These are phyloP conservation scores for Leucopsar rothschildi DNA, from an alignment of 2,113 vertebrate genomes.

Conservation along the genomic window DNA sequence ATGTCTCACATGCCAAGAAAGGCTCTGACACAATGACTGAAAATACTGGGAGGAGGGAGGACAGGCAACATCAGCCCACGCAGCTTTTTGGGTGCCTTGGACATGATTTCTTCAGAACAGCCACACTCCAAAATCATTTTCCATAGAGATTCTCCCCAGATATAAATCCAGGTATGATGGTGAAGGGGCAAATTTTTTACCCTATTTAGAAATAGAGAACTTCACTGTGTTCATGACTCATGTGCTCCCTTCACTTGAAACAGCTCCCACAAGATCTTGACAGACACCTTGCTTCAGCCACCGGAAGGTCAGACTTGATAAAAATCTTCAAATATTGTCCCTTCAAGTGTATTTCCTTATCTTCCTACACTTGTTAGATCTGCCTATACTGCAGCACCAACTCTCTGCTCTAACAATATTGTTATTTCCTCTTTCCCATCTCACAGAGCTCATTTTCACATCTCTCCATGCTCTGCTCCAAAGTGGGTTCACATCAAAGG, in stretches of 20 bases:
- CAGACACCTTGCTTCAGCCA: background rate
- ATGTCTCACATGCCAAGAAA: background rate
- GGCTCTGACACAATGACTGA: background rate
- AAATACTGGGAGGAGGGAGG: background rate
- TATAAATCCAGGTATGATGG: background rate
- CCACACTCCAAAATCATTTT: background rate
- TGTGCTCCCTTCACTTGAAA: background rate
- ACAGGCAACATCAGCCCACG: rapidly evolving
- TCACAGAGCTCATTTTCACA: background rate
- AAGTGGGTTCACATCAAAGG: background rate
- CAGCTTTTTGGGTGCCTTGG: background rate
- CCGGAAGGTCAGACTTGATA: background rate
- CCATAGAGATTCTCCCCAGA: background rate
- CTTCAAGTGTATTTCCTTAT: background rate
- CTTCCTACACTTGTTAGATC: background rate
- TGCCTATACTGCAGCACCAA: background rate
- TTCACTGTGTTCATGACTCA: background rate
- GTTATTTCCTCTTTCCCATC: background rate
- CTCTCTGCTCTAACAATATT: background rate
- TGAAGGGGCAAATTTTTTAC: background rate
- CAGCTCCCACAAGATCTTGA: background rate
- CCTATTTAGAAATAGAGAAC: background rate
- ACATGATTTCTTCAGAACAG: background rate
- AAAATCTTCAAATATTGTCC: background rate
- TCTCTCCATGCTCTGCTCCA: background rate